A percentile compares a stretch with the other conserved stretches of the same genome.
phyloP scores from a whole-genome alignment of 2,888 invertebrate species.

The Boloria euphrosyne region DNA sequence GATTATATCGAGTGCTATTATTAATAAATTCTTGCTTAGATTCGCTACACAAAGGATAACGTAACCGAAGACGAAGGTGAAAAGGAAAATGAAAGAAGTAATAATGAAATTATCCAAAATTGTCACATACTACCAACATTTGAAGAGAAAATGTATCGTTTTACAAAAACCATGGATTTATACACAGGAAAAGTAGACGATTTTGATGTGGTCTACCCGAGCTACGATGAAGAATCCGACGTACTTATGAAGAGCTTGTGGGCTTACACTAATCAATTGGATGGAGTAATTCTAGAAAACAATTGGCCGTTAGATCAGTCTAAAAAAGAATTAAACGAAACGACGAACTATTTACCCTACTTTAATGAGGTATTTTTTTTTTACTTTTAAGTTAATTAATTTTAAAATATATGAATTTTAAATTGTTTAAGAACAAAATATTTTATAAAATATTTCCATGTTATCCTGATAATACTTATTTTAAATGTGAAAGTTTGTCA shows the following conservation, averaged over 20 bases:
- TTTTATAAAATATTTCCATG: no score
- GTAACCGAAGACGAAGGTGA: slow-evolving; percentile 24
- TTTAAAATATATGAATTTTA: neutral
- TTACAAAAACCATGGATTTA: slow-evolving; percentile 43
- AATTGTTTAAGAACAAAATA: neutral
- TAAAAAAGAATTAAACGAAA: slow-evolving; percentile 58
- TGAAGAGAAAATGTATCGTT: slow-evolving; percentile 49
- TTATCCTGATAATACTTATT: no score
- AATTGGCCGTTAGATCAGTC: slow-evolving; percentile 80
- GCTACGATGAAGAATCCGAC: slow-evolving; percentile 49
- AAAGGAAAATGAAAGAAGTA: slow-evolving; percentile 29
- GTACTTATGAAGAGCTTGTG: slow-evolving; percentile 58
- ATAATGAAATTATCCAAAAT: slow-evolving; percentile 28
- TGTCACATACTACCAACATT: slow-evolving; percentile 45
- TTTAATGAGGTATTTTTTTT: slow-evolving; percentile 77
- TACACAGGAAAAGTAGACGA: slow-evolving; percentile 55
- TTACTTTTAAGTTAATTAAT: neutral
- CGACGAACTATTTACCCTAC: slow-evolving; percentile 69
- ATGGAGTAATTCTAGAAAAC: slow-evolving; percentile 77
- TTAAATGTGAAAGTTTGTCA: no score
- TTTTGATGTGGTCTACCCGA: slow-evolving; percentile 59
- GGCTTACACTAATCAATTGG: slow-evolving; percentile 52
- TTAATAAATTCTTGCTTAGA: slow-evolving; percentile 20
- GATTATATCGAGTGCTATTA: neutral
- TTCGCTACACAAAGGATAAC: slow-evolving; percentile 37